Conservation (phyloP, 2,113 vertebrate species). For the Corythaeola cristata region DNA sequence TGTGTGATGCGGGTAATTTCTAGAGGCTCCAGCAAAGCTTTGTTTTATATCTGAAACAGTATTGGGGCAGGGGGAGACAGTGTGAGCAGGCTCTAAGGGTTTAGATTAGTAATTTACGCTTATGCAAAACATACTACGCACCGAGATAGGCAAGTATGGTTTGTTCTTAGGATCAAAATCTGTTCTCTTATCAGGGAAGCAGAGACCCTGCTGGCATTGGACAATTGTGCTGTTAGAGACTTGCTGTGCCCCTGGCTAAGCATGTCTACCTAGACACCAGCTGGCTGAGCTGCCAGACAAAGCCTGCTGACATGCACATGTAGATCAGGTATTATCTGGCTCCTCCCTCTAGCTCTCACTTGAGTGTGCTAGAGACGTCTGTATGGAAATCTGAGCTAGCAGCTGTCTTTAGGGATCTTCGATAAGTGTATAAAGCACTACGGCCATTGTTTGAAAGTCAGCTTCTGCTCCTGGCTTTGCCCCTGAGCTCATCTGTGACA, state of each 20-base stretch:
- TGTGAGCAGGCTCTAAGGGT: accelerated
- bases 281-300: not conserved
- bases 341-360: not conserved
- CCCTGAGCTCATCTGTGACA: not conserved
- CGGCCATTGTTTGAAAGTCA: not conserved
- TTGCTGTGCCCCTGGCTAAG: not conserved
- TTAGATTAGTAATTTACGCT: accelerated
- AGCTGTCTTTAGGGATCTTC: not conserved
- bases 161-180: not conserved
- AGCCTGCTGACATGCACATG: not conserved
- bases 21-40: not conserved
- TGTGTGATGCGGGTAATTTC: not conserved
- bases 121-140: not conserved
- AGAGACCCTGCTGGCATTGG: not conserved
- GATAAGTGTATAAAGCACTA: not conserved
- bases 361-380: not conserved
- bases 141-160: not conserved
- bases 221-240: not conserved
- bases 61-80: too few relatives aligned
- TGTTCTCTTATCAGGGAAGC: not conserved
- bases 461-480: not conserved
- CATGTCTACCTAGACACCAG: not conserved
- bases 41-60: not conserved
- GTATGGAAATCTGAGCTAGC: not conserved
- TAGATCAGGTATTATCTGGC: not conserved